Conservation (phyloP, 2,113 vertebrate species). For the Meriones unguiculatus region DNA sequence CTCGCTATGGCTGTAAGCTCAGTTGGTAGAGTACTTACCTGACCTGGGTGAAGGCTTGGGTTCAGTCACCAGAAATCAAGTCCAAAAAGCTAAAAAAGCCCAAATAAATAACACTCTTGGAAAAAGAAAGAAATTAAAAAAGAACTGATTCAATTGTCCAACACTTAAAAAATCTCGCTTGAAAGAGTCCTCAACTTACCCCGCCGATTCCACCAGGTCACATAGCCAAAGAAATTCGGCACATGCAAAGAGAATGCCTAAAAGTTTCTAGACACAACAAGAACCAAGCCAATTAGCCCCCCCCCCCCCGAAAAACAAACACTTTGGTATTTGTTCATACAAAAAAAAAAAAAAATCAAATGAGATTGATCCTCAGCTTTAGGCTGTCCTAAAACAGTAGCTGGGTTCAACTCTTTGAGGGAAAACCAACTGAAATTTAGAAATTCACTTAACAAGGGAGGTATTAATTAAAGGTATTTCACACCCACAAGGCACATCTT, state of each 20-base stretch:
- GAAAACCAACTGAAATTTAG: background rate
- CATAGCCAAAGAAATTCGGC: background rate
- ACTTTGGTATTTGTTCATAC: background rate
- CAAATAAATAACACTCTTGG: background rate
- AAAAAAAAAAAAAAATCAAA: background rate
- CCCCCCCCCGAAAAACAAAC: background rate
- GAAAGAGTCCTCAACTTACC: background rate
- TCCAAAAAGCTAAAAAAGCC: background rate
- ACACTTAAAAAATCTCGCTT: background rate
- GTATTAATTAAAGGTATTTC: background rate
- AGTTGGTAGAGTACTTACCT: background rate
- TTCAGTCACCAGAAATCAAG: background rate
- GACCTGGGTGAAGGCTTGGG: background rate
- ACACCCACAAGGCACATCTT: background rate
- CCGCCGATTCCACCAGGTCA: background rate
- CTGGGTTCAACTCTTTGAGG: background rate
- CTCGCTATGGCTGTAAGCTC: background rate
- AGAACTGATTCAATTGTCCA: background rate
- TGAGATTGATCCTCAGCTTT: background rate
- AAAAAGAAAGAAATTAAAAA: background rate
- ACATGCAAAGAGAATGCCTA: background rate
- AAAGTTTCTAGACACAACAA: background rate
- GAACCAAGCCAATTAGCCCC: background rate
- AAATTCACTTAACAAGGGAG: background rate
- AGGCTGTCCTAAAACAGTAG: background rate